A percentile compares a stretch with the other conserved stretches of the same genome.
phyloP scores from a whole-genome alignment of 2,113 vertebrate species.

The Coryphaenoides rupestris region DNA sequence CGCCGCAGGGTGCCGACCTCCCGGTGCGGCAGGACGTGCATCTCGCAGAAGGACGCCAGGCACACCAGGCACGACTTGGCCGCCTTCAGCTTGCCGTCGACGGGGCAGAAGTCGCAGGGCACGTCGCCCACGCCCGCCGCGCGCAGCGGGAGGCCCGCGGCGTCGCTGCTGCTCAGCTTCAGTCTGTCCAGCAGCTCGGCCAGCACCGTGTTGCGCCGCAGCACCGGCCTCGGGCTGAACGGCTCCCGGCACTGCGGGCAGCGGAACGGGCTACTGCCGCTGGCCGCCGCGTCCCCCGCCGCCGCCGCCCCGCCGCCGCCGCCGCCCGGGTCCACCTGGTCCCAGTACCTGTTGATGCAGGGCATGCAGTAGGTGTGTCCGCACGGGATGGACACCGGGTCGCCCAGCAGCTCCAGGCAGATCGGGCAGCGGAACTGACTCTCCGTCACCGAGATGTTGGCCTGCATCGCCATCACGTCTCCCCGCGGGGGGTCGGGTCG shows the following conservation, averaged over 20 bases:
- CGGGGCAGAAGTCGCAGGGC: constrained; percentile 86
- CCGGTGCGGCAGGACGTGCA: constrained; percentile 85
- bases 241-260: constrained; percentile 67
- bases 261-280: constrained; percentile 41
- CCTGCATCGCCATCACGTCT: constrained; percentile 54
- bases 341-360: constrained; percentile 68
- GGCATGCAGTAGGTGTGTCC: constrained; percentile 73
- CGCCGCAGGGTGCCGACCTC: constrained; percentile 84
- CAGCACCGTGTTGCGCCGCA: constrained; percentile 70
- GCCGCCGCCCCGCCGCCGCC: too few relatives aligned
- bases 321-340: constrained; percentile 44
- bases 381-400: constrained; percentile 71
- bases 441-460: constrained; percentile 68
- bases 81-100: constrained; percentile 80
- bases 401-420: constrained; percentile 64
- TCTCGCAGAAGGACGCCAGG: constrained; percentile 88
- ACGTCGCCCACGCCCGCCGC: constrained; percentile 73
- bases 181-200: constrained; percentile 64
- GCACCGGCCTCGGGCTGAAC: constrained; percentile 63
- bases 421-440: constrained; percentile 67
- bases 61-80: constrained; percentile 88
- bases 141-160: constrained; percentile 31
- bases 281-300: too few relatives aligned
- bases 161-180: constrained; percentile 34
- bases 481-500: not conserved